Evolutionary conservation across 2,797 vertebrate species (phyloP).

Genomic region (Malacoraja senta): DNA sequence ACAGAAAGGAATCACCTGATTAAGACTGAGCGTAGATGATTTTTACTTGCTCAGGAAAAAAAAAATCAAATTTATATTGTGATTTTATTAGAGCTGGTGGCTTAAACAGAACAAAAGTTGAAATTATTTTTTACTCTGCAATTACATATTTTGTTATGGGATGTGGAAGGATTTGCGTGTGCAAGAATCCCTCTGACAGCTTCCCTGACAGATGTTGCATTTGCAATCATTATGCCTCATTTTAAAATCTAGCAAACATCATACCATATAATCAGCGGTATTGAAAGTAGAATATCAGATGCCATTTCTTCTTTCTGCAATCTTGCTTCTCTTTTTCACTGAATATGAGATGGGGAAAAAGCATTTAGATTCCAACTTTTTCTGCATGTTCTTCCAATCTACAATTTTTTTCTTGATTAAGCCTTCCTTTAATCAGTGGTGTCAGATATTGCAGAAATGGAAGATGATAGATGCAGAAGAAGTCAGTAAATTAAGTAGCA

Average conservation of each 20-base stretch:
- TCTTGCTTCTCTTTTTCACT: neutral
- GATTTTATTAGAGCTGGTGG: neutral
- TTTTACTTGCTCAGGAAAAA: neutral
- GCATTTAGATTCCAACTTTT: neutral
- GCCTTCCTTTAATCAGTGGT: no score
- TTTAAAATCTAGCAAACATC: neutral
- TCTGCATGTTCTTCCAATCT: neutral
- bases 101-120: neutral
- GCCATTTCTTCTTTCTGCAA: neutral
- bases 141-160: neutral
- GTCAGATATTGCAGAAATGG: neutral
- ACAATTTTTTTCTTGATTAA: neutral
- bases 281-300: neutral
- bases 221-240: neutral
- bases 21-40: no score
- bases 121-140: neutral
- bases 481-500: neutral
- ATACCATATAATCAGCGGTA: neutral
- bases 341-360: neutral
- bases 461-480: neutral
- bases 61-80: neutral
- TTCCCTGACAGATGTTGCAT: constrained; percentile 6
- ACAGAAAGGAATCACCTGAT: no score
- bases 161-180: neutral
- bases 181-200: neutral